phyloP scores from a whole-genome alignment of 2,888 invertebrate species.

The Oligia latruncula region DNA sequence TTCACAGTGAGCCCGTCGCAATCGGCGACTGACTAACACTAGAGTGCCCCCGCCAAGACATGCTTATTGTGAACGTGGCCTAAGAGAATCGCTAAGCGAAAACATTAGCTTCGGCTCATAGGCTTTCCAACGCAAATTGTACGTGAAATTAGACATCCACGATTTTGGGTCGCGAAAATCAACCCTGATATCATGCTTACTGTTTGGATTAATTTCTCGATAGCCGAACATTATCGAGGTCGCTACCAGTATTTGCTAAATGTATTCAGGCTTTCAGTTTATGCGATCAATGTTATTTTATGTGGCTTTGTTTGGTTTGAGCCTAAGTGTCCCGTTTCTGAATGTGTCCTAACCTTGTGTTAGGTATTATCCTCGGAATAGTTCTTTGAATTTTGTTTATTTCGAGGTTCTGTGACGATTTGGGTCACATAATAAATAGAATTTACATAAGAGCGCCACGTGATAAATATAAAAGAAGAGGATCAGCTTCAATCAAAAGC shows the following conservation, averaged over 20 bases:
- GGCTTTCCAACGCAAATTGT: conserved; percentile 87
- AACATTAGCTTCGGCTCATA: conserved; percentile 87
- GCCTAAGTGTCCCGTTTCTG: conserved; percentile 42
- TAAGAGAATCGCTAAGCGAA: conserved; percentile 84
- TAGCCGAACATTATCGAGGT: conserved; percentile 63
- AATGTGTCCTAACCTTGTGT: background rate
- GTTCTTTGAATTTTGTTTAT: conserved; percentile 39
- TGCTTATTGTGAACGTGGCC: background rate
- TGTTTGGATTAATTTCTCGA: conserved; percentile 73
- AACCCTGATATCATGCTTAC: conserved; percentile 71
- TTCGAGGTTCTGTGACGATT: conserved; percentile 31
- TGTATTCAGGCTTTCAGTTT: conserved; percentile 56
- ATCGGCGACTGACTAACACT: background rate
- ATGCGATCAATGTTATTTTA: conserved; percentile 57
- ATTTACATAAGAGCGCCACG: background rate
- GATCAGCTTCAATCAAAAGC: background rate
- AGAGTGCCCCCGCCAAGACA: no score
- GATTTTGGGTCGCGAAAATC: conserved; percentile 79
- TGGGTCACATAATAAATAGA: conserved; percentile 21
- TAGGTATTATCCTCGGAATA: conserved; percentile 34
- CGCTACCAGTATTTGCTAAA: conserved; percentile 53
- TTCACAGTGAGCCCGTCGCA: background rate
- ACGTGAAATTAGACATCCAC: conserved; percentile 87
- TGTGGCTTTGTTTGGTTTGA: conserved; percentile 47
- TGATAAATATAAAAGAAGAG: conserved; percentile 21